phyloP scores from a whole-genome alignment of 2,113 vertebrate species.

The Cryptotis parvus region DNA sequence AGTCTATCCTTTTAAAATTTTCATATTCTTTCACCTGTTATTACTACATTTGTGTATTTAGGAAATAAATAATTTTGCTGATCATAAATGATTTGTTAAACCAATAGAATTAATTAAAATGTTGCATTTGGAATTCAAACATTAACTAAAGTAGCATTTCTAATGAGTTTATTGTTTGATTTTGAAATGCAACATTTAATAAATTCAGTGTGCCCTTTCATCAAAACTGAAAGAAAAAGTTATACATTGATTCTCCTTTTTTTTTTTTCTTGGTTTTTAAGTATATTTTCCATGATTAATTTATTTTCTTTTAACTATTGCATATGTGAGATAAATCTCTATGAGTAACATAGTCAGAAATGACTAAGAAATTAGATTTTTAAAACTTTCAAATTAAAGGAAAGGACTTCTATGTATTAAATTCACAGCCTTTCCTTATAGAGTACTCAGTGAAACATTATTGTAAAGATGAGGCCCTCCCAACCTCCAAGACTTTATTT shows the following conservation, averaged over 20 bases:
- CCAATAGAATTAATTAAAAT: background rate
- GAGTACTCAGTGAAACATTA: background rate
- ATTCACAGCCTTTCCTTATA: slow-evolving; percentile 39
- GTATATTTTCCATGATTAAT: background rate
- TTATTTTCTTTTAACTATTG: background rate
- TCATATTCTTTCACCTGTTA: background rate
- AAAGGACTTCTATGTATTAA: slow-evolving; percentile 35
- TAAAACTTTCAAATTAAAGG: slow-evolving; percentile 4
- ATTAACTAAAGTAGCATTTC: background rate
- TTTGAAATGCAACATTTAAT: background rate
- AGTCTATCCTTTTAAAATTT: slow-evolving; percentile 4
- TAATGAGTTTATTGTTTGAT: background rate
- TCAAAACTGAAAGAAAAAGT: background rate
- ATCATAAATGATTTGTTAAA: slow-evolving; percentile 35
- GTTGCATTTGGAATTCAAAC: background rate
- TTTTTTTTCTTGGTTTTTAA: background rate
- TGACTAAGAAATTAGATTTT: slow-evolving; percentile 13
- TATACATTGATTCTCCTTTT: background rate
- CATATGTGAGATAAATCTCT: background rate
- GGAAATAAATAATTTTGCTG: background rate
- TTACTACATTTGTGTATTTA: background rate
- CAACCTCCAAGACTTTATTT: slow-evolving; percentile 8
- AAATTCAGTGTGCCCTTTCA: background rate
- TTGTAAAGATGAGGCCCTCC: slow-evolving; percentile 41
- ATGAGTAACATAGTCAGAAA: background rate